phyloP scores from a whole-genome alignment of 2,113 vertebrate species.

The Gnathonemus longibarbis region DNA sequence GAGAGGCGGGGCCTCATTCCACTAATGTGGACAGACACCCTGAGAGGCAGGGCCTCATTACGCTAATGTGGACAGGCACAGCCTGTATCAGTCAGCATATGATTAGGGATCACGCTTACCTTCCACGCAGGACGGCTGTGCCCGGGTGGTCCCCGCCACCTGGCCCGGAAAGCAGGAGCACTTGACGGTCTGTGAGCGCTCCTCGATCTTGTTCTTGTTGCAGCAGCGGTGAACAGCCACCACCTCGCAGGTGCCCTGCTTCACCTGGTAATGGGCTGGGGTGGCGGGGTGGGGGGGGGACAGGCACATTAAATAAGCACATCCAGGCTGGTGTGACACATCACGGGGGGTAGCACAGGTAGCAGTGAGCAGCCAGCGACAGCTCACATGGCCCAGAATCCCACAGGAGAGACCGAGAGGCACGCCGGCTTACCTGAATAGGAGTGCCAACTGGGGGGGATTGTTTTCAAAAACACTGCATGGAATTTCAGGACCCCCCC shows the following conservation, averaged over 20 bases:
- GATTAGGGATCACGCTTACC: constrained; percentile 57
- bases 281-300: background rate
- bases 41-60: background rate
- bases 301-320: background rate
- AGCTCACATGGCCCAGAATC: background rate
- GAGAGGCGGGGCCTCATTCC: background rate
- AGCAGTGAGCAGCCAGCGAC: background rate
- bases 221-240: constrained; percentile 90
- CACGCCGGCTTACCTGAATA: background rate
- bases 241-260: constrained; percentile 91
- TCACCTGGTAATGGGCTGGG: constrained; percentile 81
- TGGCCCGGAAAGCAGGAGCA: constrained; percentile 94
- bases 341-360: background rate
- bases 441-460: background rate
- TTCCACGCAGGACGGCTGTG: constrained; percentile 92
- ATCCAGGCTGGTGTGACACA: background rate
- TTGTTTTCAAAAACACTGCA: background rate
- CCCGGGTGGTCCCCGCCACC: constrained; percentile 85
- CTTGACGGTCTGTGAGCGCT: constrained; percentile 90
- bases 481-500: background rate
- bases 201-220: constrained; percentile 95
- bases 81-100: background rate
- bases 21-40: background rate
- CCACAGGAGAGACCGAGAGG: background rate
- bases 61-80: background rate